These are phyloP conservation scores for Drosophila leontia DNA, from an alignment of 1,140 invertebrate species.

Conservation along the genomic window DNA sequence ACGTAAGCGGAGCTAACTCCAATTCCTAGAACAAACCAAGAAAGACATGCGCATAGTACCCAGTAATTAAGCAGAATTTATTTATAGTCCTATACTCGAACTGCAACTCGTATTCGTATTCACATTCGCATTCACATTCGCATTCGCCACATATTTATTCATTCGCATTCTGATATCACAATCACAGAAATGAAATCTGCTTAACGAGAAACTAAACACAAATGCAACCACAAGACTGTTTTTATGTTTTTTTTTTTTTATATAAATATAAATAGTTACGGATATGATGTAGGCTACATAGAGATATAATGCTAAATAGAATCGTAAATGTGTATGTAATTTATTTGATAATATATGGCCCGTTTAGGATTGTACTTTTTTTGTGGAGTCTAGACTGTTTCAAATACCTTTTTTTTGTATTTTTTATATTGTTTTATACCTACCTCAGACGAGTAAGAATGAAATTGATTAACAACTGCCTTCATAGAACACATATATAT, in stretches of 20 bases:
- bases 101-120: constrained; percentile 42
- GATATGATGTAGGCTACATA: constrained; percentile 40
- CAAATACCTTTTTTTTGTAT: constrained; percentile 51
- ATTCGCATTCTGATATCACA: constrained; percentile 61
- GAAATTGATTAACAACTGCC: constrained; percentile 53
- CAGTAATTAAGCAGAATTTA: constrained; percentile 80
- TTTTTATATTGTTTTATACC: constrained; percentile 51
- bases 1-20: constrained; percentile 38
- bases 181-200: constrained; percentile 54
- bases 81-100: constrained; percentile 59
- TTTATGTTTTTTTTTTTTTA: constrained; percentile 67
- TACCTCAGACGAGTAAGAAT: constrained; percentile 52
- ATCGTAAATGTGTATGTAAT: constrained; percentile 56
- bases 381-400: constrained; percentile 53
- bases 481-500: constrained; percentile 23
- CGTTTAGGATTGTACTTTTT: constrained; percentile 29
- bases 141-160: constrained; percentile 58
- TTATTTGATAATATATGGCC: constrained; percentile 56
- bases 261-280: constrained; percentile 33
- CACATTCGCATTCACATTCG: constrained; percentile 45
- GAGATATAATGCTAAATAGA: constrained; percentile 19
- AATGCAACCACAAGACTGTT: constrained; percentile 85
- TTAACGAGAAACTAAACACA: constrained; percentile 78
- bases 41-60: constrained; percentile 77
- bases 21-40: constrained; percentile 61